Conservation (phyloP, 2,113 vertebrate genomes). For the Patagioenas fasciata region DNA sequence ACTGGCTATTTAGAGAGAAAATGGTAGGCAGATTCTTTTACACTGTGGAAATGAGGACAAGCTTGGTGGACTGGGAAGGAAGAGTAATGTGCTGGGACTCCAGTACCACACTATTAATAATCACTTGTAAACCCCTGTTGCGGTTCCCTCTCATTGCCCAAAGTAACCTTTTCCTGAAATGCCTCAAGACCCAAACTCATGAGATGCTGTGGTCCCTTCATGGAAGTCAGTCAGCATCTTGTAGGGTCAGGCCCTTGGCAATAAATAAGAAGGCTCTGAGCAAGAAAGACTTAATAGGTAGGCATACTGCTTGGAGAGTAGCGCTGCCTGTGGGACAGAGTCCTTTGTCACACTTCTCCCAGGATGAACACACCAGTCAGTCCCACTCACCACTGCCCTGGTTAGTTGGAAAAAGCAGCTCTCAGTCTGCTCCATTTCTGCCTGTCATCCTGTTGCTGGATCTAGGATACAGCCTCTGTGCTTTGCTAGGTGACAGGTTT, state of each 20-base stretch:
- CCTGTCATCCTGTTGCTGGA: neutral
- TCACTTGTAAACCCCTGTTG: neutral
- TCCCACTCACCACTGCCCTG: neutral
- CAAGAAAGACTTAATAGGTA: neutral
- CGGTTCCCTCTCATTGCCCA: neutral
- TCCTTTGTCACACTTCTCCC: neutral
- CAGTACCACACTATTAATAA: rapidly evolving
- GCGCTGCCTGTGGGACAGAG: neutral
- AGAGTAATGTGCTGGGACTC: neutral
- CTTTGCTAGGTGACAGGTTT: neutral
- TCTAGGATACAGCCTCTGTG: neutral
- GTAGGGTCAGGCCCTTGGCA: neutral
- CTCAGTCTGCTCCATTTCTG: neutral
- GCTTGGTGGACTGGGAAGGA: neutral
- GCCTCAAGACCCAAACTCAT: neutral
- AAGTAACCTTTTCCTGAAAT: neutral
- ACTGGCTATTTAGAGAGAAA: neutral
- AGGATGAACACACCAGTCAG: neutral
- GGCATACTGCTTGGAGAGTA: neutral
- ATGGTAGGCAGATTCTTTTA: neutral
- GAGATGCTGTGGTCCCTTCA: neutral
- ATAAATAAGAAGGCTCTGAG: neutral
- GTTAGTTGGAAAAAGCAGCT: neutral
- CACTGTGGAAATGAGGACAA: neutral
- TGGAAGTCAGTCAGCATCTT: neutral